Base-by-base conservation (phyloP, 1,140 invertebrate genomes). In the Leptinotarsa lineolata region DNA sequence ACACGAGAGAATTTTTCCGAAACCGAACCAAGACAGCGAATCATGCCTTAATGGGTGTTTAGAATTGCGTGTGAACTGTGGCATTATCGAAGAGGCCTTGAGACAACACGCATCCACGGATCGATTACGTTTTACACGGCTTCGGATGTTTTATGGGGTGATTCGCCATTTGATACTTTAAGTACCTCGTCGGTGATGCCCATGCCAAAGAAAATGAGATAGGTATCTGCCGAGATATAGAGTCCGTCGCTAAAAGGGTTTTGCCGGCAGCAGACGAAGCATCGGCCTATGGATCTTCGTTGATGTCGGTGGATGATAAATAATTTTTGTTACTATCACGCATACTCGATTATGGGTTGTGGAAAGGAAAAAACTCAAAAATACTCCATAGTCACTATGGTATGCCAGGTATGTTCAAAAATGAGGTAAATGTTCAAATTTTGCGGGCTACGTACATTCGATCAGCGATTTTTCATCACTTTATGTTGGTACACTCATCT, bases 121-220 rank as follows among this genome's bases (percentile, higher is more conserved):
- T 58, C 30, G 48, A 70, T 59, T 59, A 70, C 68, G 48, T 39
- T 59, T 22, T 20, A 54, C 24, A 45, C 16, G 16, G 46, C 54
- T n/a, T 20, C 15, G 54, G 44, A 59, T 30, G 46, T 58, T 69
- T 58, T 58, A 69, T 59, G 54, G 54, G 68, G 54, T 58, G 60
- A 70, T 70, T 74, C 60, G 70, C 45, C 68, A 69, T 58, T 65
- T 68, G 64, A 69, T 69, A 74, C 70, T 61, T 65, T 69, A 48
- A 74, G 73, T 68, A 74, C 69, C 60, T 70, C 44, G 67, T 73
- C 44, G 48, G 48, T 4, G 15, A 18, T 16, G 48, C 15, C 16
- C n/a, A 15, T 16, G 15, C 2, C n/a, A 4, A 54, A 18, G n/a
- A 8, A 54, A 54, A 54, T 54, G 3, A 54, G 48, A 54, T 54